Percentiles rank a stretch among this genome's conserved stretches.
Evolutionary conservation across 2,888 invertebrate species (phyloP).

Genomic region (Pinctada fucata): DNA sequence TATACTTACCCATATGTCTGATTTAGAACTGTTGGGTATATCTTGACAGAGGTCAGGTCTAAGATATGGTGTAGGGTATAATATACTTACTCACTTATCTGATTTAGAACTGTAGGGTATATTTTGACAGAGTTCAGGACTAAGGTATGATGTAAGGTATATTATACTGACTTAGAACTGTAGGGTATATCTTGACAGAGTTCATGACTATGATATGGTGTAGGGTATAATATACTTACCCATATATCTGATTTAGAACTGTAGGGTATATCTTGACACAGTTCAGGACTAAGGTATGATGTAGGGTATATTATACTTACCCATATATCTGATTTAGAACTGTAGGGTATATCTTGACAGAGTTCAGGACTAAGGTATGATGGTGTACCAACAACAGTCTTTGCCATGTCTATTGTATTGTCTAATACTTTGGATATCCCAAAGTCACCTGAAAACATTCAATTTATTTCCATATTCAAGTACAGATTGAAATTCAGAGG

Average conservation of each 20-base stretch:
- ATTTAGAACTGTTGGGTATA: slow-evolving; percentile 19
- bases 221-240: not conserved
- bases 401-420: slow-evolving; percentile 72
- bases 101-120: slow-evolving; percentile 75
- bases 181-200: slow-evolving; percentile 52
- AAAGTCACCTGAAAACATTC: slow-evolving; percentile 70
- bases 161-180: slow-evolving; percentile 60
- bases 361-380: slow-evolving; percentile 52
- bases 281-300: too few species aligned
- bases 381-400: slow-evolving; percentile 75
- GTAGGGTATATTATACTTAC: too few species aligned
- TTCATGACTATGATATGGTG: not conserved
- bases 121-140: slow-evolving; percentile 64
- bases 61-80: not conserved
- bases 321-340: too few species aligned
- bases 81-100: slow-evolving; percentile 70
- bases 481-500: not conserved
- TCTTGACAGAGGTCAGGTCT: too few species aligned
- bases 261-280: too few species aligned
- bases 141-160: too few species aligned
- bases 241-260: slow-evolving; percentile 30
- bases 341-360: too few species aligned
- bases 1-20: slow-evolving; percentile 11
- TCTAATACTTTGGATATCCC: slow-evolving; percentile 75
- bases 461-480: not conserved